These are phyloP conservation scores for Odontomachus brunneus DNA, from an alignment of 1,140 invertebrate species.

Conservation along the genomic window DNA sequence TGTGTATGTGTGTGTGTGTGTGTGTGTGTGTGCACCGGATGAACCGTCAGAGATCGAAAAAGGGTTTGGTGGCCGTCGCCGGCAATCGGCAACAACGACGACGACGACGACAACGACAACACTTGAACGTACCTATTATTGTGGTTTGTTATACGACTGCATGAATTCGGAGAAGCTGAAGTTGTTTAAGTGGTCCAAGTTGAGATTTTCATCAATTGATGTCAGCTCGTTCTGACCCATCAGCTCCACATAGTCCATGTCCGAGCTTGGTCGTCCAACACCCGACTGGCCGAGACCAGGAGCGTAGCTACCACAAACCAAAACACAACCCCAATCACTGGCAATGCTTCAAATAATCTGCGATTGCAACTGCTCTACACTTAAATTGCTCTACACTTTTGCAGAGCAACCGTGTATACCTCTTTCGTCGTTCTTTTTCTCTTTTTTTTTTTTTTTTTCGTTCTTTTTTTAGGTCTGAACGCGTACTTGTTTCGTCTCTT, in stretches of 20 bases:
- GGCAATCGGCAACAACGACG: background rate
- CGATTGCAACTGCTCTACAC: slow-evolving; percentile 28
- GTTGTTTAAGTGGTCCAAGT: slow-evolving; percentile 80
- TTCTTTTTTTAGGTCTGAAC: background rate
- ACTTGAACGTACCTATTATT: slow-evolving; percentile 77
- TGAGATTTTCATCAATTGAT: slow-evolving; percentile 83
- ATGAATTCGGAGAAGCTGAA: slow-evolving; percentile 83
- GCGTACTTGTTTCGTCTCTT: background rate
- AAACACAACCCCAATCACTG: slow-evolving; percentile 86
- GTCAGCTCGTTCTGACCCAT: slow-evolving; percentile 80
- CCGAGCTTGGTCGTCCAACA: slow-evolving; percentile 78
- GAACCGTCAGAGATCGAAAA: slow-evolving; percentile 29
- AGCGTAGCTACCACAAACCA: slow-evolving; percentile 84
- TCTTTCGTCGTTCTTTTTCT: slow-evolving; percentile 35
- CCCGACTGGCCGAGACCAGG: slow-evolving; percentile 83
- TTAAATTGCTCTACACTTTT: slow-evolving; percentile 21
- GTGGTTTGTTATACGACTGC: slow-evolving; percentile 80
- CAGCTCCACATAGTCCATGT: slow-evolving; percentile 84
- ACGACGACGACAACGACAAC: slow-evolving; percentile 7
- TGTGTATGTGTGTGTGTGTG: too few species aligned
- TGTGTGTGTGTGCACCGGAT: background rate
- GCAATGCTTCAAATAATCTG: slow-evolving; percentile 74
- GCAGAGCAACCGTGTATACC: slow-evolving; percentile 2
- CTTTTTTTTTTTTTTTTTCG: slow-evolving; percentile 15
- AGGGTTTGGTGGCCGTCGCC: slow-evolving; percentile 12